Conservation (phyloP, 2,113 vertebrate species). For the Strix uralensis region DNA sequence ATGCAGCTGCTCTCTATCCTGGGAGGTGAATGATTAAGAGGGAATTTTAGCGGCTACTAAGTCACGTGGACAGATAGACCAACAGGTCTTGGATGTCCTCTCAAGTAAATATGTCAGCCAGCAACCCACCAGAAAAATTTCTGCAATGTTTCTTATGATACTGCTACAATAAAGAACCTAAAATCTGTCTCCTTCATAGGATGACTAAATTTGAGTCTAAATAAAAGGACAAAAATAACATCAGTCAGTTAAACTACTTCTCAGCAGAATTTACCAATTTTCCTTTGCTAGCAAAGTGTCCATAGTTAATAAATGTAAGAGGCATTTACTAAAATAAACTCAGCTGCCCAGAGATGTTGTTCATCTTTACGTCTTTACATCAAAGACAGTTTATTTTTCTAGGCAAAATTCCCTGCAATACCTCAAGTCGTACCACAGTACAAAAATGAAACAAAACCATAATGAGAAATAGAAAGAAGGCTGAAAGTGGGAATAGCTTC, state of each 20-base stretch:
- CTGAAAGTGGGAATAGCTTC: neutral
- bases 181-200: neutral
- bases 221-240: neutral
- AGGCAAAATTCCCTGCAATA: neutral
- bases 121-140: slow-evolving; percentile 16
- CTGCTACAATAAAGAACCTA: neutral
- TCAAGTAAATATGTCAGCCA: slow-evolving; percentile 3
- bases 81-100: neutral
- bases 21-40: neutral
- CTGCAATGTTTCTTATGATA: neutral
- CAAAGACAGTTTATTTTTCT: neutral
- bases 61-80: neutral
- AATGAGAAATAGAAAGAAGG: neutral
- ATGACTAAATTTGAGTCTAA: neutral
- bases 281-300: neutral
- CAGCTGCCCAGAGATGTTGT: neutral
- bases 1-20: neutral
- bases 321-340: neutral
- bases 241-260: neutral
- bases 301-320: neutral
- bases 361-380: neutral
- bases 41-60: neutral
- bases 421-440: neutral
- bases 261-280: neutral
- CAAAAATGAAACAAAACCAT: neutral